Percentiles rank a stretch among this genome's conserved stretches.
Conservation (phyloP, 2,888 invertebrate species). For the Escarpia spicata region DNA sequence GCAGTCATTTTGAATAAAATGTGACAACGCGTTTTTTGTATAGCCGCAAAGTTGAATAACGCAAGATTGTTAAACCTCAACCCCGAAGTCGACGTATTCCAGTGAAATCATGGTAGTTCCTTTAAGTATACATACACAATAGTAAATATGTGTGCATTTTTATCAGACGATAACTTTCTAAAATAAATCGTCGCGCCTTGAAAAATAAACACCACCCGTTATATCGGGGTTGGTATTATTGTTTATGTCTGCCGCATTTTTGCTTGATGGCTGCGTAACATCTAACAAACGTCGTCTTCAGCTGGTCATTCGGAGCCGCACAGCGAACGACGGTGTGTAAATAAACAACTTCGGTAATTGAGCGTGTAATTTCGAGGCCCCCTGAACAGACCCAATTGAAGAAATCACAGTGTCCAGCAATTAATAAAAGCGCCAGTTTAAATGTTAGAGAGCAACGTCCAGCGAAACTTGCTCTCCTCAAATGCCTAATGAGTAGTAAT, state of each 20-base stretch:
- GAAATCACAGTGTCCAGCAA: neutral
- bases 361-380: neutral
- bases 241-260: conserved; percentile 1
- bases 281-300: neutral
- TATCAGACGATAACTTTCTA: neutral
- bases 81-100: neutral
- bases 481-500: neutral
- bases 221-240: neutral
- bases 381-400: neutral
- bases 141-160: neutral
- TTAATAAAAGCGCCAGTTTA: conserved; percentile 12
- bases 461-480: neutral
- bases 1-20: neutral
- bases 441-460: conserved; percentile 2
- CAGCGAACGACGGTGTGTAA: neutral
- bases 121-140: no score
- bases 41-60: neutral
- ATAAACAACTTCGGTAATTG: neutral
- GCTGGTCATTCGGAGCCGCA: neutral
- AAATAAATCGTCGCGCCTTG: conserved; percentile 5
- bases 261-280: neutral
- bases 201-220: neutral
- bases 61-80: neutral
- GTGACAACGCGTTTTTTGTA: neutral
- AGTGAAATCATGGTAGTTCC: neutral